A percentile compares a stretch with the other conserved stretches of the same genome.
Evolutionary conservation across 2,888 invertebrate genomes (phyloP).

Genomic region (Carpatolechia fugitivella): DNA sequence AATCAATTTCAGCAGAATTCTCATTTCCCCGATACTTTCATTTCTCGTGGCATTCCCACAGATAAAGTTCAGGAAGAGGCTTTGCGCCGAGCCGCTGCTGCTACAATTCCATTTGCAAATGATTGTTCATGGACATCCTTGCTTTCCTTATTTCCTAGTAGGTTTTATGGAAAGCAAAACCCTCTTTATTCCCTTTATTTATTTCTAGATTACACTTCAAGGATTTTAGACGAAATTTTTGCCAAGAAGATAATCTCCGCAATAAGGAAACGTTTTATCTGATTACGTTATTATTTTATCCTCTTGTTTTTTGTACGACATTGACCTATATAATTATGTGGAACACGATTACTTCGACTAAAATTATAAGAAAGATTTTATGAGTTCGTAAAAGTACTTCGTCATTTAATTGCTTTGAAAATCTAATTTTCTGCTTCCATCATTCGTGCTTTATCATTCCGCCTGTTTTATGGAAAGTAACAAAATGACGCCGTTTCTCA

Average conservation of each 20-base stretch:
- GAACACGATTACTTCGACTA: background rate
- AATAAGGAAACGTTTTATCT: no score
- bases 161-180: background rate
- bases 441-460: conserved; percentile 54
- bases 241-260: no score
- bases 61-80: conserved; percentile 34
- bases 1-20: conserved; percentile 58
- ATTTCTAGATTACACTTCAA: background rate
- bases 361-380: conserved; percentile 11
- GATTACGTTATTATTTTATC: background rate
- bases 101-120: conserved; percentile 18
- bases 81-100: conserved; percentile 4
- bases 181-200: background rate
- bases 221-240: background rate
- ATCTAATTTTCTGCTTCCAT: conserved; percentile 35
- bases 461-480: conserved; percentile 46
- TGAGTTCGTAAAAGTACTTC: conserved; percentile 28
- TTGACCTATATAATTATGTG: conserved; percentile 3
- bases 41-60: conserved; percentile 37
- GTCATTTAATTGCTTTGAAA: conserved; percentile 37
- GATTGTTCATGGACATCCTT: conserved; percentile 7
- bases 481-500: conserved; percentile 36
- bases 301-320: background rate
- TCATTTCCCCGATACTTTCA: conserved; percentile 41
- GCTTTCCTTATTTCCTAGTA: conserved; percentile 2